Conservation (phyloP, 2,888 invertebrate genomes). For the Megamerina dolium region DNA sequence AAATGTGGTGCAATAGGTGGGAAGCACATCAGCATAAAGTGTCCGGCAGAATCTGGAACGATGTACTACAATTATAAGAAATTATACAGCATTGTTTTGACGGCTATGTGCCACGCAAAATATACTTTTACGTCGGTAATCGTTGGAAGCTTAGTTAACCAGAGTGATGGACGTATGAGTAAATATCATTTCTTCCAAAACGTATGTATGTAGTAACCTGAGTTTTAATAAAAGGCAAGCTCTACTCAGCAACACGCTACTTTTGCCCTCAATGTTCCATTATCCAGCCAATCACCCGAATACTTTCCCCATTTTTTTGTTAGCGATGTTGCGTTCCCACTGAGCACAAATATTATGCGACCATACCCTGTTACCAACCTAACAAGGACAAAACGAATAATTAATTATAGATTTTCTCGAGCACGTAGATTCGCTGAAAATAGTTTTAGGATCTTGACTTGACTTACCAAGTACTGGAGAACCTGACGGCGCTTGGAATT, state of each 20-base stretch:
- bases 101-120: slow-evolving; percentile 9
- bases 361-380: too few species aligned
- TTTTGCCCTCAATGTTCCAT: background rate
- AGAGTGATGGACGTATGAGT: slow-evolving; percentile 8
- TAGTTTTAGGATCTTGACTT: too few species aligned
- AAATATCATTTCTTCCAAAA: background rate
- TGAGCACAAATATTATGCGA: too few species aligned
- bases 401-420: too few species aligned
- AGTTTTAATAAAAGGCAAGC: background rate
- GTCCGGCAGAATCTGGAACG: background rate
- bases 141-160: slow-evolving; percentile 5
- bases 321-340: slow-evolving; percentile 2
- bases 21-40: slow-evolving; percentile 3
- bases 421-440: too few species aligned
- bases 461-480: too few species aligned
- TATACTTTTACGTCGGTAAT: slow-evolving; percentile 9
- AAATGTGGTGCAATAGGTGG: slow-evolving; percentile 9
- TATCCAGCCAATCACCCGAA: background rate
- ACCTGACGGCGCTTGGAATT: too few species aligned
- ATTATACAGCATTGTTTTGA: slow-evolving; percentile 6
- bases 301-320: slow-evolving; percentile 16
- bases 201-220: too few species aligned
- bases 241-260: too few species aligned
- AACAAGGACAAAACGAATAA: too few species aligned
- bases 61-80: slow-evolving; percentile 5